Percentiles rank a stretch among this genome's conserved stretches.
These are phyloP conservation scores for Megalops cyprinoides DNA, from an alignment of 2,797 vertebrate species.

Conservation along the genomic window DNA sequence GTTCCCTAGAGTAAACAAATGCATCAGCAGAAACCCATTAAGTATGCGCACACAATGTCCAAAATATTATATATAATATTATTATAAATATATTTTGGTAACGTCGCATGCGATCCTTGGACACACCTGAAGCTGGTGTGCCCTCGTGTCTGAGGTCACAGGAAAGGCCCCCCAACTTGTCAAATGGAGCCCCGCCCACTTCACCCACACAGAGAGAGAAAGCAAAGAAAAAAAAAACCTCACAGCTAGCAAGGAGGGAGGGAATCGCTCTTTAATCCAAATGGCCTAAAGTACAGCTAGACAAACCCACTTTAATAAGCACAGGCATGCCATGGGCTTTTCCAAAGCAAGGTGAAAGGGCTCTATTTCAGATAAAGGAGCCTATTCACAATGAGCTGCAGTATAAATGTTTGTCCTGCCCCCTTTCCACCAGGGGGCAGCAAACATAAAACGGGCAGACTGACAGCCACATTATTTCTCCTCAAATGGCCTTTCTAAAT, in stretches of 20 bases:
- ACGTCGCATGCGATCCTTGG: not conserved
- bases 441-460: not conserved
- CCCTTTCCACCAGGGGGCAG: not conserved
- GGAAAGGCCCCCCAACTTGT: not conserved
- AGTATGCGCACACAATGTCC: not conserved
- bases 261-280: conserved; percentile 46
- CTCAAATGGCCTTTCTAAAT: not conserved
- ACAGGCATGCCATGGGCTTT: conserved; percentile 53
- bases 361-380: not conserved
- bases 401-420: not conserved
- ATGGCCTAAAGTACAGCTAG: conserved; percentile 15
- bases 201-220: not conserved
- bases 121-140: not conserved
- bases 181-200: not conserved
- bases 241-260: conserved; percentile 53
- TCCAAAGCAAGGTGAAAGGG: conserved; percentile 21
- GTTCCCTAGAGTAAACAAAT: too few species aligned
- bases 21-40: too few species aligned
- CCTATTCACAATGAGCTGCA: not conserved
- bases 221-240: conserved; percentile 27
- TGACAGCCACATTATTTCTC: not conserved
- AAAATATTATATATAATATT: too few species aligned
- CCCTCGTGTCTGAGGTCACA: conserved; percentile 11
- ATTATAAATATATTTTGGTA: too few species aligned
- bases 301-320: conserved; percentile 20